Conservation (phyloP, 2,797 vertebrate species). For the Gallinago solitaria region DNA sequence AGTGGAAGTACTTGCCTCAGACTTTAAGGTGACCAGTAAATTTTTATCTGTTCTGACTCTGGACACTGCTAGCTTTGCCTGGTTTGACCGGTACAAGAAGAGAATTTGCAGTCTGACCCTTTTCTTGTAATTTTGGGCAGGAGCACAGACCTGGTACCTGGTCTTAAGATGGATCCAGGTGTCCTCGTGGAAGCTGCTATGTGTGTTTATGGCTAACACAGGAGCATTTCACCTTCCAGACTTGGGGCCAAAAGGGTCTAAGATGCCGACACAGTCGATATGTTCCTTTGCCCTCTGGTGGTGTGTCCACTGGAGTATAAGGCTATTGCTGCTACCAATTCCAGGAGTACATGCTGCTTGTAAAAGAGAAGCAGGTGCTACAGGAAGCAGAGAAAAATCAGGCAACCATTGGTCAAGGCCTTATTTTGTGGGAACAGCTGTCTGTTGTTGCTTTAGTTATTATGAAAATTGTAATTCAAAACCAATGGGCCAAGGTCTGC, state of each 20-base stretch:
- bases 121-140: not conserved
- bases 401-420: not conserved
- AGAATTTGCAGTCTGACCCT: not conserved
- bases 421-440: not conserved
- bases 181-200: not conserved
- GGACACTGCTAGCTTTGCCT: not conserved
- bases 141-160: not conserved
- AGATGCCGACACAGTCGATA: not conserved
- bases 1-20: not conserved
- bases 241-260: not conserved
- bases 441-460: not conserved
- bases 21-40: not conserved
- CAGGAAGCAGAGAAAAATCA: not conserved
- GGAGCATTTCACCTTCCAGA: not conserved
- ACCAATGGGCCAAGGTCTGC: not conserved
- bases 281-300: conserved; percentile 36
- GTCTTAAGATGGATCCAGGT: not conserved
- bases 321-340: not conserved
- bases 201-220: not conserved
- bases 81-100: not conserved
- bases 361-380: not conserved
- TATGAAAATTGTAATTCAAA: not conserved
- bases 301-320: not conserved
- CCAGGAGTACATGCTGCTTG: not conserved
- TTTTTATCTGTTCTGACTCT: not conserved